A percentile compares a stretch with the other conserved stretches of the same genome.
phyloP scores from a whole-genome alignment of 2,888 invertebrate species.

The Conus canariensis region DNA sequence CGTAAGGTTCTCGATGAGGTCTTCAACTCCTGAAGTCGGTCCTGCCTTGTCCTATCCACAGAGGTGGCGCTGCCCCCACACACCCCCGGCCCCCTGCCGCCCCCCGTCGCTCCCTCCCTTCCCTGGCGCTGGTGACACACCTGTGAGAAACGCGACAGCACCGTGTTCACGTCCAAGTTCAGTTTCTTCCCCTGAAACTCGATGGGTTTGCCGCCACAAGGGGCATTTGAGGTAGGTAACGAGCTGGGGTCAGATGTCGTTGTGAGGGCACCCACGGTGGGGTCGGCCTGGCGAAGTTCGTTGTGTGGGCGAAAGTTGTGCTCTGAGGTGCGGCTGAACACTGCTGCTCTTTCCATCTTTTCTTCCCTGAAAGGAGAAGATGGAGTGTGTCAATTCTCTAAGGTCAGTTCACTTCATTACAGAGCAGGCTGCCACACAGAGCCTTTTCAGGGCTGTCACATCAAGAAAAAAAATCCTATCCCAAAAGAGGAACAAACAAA shows the following conservation, averaged over 20 bases:
- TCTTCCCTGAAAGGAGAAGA: slow-evolving; percentile 15
- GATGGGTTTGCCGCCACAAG: slow-evolving; percentile 6
- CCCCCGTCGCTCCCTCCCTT: not conserved
- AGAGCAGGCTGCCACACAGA: too few species aligned
- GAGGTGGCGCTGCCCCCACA: not conserved
- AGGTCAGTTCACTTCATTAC: too few species aligned
- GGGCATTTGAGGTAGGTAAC: not conserved
- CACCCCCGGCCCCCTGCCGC: not conserved
- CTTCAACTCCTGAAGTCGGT: slow-evolving; percentile 68
- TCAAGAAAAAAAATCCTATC: too few species aligned
- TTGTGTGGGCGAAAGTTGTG: slow-evolving; percentile 17
- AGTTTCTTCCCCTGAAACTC: slow-evolving; percentile 48
- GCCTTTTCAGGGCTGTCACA: too few species aligned
- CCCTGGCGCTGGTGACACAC: slow-evolving; percentile 47
- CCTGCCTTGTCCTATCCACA: slow-evolving; percentile 55
- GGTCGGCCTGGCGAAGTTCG: not conserved
- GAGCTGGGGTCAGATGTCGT: not conserved
- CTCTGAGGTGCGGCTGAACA: not conserved
- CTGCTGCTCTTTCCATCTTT: not conserved
- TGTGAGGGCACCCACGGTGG: not conserved
- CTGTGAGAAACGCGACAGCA: slow-evolving; percentile 65
- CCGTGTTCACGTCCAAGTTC: slow-evolving; percentile 59
- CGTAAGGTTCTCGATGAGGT: slow-evolving; percentile 68
- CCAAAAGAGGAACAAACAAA: too few species aligned
- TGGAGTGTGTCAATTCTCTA: too few species aligned